Evolutionary conservation across 1,140 invertebrate species (phyloP), one percentile per base, ranked within the genome.

Genomic region (Cephus cinctus): DNA sequence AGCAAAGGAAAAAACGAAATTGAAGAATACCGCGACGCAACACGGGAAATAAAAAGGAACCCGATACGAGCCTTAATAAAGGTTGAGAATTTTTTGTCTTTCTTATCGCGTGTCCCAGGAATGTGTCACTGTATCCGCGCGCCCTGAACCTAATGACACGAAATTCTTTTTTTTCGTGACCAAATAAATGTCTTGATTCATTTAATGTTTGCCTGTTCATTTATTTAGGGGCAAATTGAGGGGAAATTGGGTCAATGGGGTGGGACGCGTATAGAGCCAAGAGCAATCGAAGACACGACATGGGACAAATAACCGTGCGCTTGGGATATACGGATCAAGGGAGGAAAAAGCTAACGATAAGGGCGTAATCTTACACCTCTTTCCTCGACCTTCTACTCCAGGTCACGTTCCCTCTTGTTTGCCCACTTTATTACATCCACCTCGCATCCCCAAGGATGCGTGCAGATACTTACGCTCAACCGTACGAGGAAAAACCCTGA

Each of bases 131-230:
- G n/a, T n/a, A n/a, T n/a, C n/a, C n/a, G 9, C 12, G 9, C 12
- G 27, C 27, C 27, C 12, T 8, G 27, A n/a, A n/a, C n/a, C 53
- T 62, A 60, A 65, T 52, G 57, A 63, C 51, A 44, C 32, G 52
- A 54, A 61, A 67, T 63, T 50, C 46, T 53, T 56, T 56, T 48
- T 25, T 35, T 12, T 12, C 30, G 48, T 55, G 58, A 54, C 34
- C 59, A 61, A 69, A 69, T 60, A 66, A 66, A 69, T 63, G 61
- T 68, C 65, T 61, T 65, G 58, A 71, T 69, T 68, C 67, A 49
- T 67, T 67, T 57, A 58, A 58, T 43, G 54, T 58, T 57, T 48
- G 53, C 42, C 51, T 43, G 63, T 54, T 68, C 66, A 58, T 69
- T 66, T 63, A 62, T 63, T 65, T 59, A 55, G 46, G 43, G 22